These are phyloP conservation scores for Hippocampus kuda DNA, from an alignment of 2,797 vertebrate genomes.

Conservation along the genomic window DNA sequence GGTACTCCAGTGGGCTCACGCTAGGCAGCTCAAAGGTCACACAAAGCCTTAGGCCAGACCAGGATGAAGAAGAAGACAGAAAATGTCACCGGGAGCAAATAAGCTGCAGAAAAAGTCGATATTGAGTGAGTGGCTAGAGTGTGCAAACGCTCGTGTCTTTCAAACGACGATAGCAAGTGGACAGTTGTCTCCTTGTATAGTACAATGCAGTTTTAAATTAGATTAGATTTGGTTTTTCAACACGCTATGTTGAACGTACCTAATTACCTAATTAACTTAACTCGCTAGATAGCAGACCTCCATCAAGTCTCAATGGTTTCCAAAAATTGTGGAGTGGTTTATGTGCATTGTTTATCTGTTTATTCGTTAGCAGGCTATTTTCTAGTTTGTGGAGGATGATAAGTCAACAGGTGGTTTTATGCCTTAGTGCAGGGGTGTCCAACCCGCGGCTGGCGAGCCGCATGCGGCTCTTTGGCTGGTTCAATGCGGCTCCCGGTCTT, in stretches of 20 bases:
- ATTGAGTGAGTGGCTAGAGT: conserved; percentile 28
- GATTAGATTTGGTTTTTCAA: neutral
- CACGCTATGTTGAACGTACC: neutral
- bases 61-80: conserved; percentile 43
- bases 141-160: conserved; percentile 21
- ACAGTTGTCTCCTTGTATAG: neutral
- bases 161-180: conserved; percentile 20
- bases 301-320: too few relatives aligned
- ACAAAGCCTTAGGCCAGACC: conserved; percentile 32
- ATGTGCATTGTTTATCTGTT: too few relatives aligned
- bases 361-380: too few relatives aligned
- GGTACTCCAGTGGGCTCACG: conserved; percentile 32
- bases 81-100: conserved; percentile 50
- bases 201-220: neutral
- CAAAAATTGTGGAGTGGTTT: too few relatives aligned
- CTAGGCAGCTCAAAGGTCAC: conserved; percentile 58
- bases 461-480: too few relatives aligned
- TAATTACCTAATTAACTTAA: too few relatives aligned
- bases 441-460: too few relatives aligned
- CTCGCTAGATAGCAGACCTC: too few relatives aligned
- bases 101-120: conserved; percentile 49
- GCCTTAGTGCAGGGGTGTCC: too few relatives aligned
- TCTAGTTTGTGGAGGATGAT: too few relatives aligned
- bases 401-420: too few relatives aligned
- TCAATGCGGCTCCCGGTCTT: too few relatives aligned